Base-by-base conservation (phyloP, 2,888 invertebrate species). In the Cheiracanthium punctorium region DNA sequence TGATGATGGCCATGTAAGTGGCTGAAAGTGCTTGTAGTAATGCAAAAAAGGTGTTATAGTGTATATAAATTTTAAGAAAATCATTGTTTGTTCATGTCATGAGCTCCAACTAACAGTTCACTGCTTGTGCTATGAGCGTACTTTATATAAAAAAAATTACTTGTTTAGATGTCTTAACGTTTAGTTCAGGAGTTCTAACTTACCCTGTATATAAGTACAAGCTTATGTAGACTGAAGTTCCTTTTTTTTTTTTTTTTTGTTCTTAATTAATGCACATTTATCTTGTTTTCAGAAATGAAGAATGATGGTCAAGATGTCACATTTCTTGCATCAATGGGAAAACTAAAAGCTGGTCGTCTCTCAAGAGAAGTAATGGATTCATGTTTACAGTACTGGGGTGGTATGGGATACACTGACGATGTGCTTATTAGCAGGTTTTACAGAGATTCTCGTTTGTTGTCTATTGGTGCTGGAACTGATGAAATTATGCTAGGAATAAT, bases 301-400 rank as follows among this genome's bases (percentile, higher is more conserved):
- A 87, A 91, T 8, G 89, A 90, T 37, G 93, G 92, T 0, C 90
- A 92, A 84, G 93, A 93, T 90, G 93, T 93, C 20, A 93, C 93
- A 0, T 91, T 91, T 89, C 89, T 93, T 79, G 93, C 93, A 0
- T 93, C 93, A 20, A 93, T 93, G 93, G 91, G 91, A 64, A 93
- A 93, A 89, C 90, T 93, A 86, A 93, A 93, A 90, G 91, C 91
- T 12, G 93, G 93, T 1, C 72, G 84, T 37, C 90, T 93, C 76
- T 90, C 90, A 0, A 90, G 93, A 69, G 91, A 92, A 89, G 90
- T 93, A 1, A 91, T 92, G 1, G 93, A 93, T 90, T 89, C 91
- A 20, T 93, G 93, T 89, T 90, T 93, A n/a, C 93, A 93, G 91
- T 93, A 90, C 90, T 93, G 93, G 93, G 93, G 93, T 82, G 93